Evolutionary conservation across 2,113 vertebrate genomes (phyloP).

Genomic region (Tenebrosternarchus preto): DNA sequence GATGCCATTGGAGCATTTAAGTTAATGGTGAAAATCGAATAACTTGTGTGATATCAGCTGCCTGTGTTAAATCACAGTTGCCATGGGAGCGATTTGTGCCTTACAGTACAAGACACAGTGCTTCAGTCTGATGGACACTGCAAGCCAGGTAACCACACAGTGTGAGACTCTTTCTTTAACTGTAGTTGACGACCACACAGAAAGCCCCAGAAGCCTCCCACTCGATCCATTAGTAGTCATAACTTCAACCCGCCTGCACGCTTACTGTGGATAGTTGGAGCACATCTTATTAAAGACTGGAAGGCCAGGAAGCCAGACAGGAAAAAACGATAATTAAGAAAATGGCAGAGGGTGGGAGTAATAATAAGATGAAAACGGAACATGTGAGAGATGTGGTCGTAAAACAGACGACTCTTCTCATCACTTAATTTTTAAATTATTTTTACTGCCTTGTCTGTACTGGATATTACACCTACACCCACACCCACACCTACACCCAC

Average conservation of each 20-base stretch:
- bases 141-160: no score
- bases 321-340: background rate
- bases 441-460: constrained; percentile 41
- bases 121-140: background rate
- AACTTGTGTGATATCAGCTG: background rate
- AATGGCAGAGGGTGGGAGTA: background rate
- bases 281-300: background rate
- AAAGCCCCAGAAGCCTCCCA: background rate
- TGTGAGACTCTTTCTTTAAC: background rate
- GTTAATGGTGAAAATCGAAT: constrained; percentile 8
- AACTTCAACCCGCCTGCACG: no score
- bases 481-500: background rate
- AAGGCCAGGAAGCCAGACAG: background rate
- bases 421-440: constrained; percentile 27
- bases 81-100: background rate
- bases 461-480: background rate
- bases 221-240: background rate
- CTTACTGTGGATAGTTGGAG: no score
- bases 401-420: constrained; percentile 36
- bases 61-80: background rate
- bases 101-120: background rate
- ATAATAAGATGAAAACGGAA: background rate
- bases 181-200: background rate
- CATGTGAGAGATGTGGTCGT: constrained; percentile 15
- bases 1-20: background rate